Conservation (phyloP, 2,888 invertebrate genomes). For the Ophraella communa region DNA sequence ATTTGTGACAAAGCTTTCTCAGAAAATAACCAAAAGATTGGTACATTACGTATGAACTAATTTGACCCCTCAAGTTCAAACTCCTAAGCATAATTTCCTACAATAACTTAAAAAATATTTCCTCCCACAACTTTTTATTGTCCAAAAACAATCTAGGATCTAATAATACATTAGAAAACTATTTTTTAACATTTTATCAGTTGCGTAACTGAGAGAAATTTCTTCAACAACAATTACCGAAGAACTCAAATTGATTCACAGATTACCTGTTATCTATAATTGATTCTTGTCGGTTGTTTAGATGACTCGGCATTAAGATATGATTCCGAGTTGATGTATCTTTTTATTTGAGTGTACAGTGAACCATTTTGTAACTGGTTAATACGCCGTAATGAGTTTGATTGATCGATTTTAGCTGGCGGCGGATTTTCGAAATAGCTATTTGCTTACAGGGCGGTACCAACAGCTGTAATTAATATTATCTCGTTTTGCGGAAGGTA, state of each 20-base stretch:
- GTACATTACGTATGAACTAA: no score
- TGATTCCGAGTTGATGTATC: conserved; percentile 22
- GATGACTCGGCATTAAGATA: conserved; percentile 33
- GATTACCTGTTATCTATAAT: conserved; percentile 33
- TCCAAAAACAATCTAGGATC: background rate
- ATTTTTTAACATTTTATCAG: background rate
- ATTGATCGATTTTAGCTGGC: conserved; percentile 20
- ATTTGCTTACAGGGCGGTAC: background rate
- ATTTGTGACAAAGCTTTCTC: no score
- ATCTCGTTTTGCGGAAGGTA: background rate
- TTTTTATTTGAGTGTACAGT: conserved; percentile 23
- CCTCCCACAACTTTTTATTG: no score
- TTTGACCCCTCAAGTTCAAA: no score
- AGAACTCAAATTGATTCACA: conserved; percentile 31
- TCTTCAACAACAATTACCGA: conserved; percentile 27
- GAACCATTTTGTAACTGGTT: conserved; percentile 28
- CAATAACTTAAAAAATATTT: no score
- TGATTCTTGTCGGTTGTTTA: conserved; percentile 32
- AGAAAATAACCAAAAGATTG: no score
- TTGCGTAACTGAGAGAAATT: conserved; percentile 18
- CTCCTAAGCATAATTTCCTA: no score
- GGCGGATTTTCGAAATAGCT: conserved; percentile 16
- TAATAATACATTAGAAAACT: background rate
- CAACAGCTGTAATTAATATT: background rate
- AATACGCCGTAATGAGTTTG: conserved; percentile 30